Conservation (phyloP, 2,113 vertebrate species). For the Triplophysa dalaica region DNA sequence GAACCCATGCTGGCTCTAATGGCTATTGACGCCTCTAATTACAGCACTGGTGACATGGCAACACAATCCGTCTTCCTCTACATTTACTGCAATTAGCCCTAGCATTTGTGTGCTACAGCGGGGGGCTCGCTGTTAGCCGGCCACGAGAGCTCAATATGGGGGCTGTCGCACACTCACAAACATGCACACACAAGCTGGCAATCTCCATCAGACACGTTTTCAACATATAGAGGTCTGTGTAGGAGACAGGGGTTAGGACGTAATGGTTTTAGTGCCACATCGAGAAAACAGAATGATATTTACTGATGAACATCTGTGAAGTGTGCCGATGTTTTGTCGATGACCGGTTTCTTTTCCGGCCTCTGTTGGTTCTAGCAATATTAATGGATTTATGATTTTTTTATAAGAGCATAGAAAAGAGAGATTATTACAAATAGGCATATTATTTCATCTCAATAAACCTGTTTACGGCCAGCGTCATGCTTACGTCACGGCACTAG, state of each 20-base stretch:
- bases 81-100: slow-evolving; percentile 59
- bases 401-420: no score
- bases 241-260: slow-evolving; percentile 5
- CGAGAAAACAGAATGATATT: neutral
- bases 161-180: neutral
- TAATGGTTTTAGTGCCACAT: neutral
- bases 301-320: neutral
- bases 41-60: slow-evolving; percentile 58
- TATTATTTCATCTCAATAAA: no score
- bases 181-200: neutral
- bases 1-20: slow-evolving; percentile 44
- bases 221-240: neutral
- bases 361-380: neutral
- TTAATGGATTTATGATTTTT: neutral
- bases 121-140: slow-evolving; percentile 7
- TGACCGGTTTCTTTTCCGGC: neutral
- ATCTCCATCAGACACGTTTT: neutral
- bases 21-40: slow-evolving; percentile 67
- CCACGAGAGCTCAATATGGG: neutral
- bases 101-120: slow-evolving; percentile 32
- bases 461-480: no score
- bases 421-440: no score
- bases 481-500: no score
- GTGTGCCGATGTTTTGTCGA: neutral
- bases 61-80: slow-evolving; percentile 58